Evolutionary conservation across 2,888 invertebrate species (phyloP), one percentile per base, ranked within the genome.

Genomic region (Parnassius glacialis): DNA sequence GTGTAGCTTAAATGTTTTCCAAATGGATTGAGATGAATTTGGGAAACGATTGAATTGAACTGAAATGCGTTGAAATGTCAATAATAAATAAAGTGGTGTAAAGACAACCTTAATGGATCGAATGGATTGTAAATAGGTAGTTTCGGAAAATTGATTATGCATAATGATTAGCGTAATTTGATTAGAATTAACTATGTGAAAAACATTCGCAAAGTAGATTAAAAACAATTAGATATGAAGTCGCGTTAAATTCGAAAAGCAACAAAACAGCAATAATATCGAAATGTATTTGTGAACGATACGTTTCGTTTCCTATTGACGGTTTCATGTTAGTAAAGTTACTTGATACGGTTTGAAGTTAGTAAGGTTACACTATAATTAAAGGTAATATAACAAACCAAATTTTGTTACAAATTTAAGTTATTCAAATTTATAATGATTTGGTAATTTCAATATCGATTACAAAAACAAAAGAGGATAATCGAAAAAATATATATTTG

Each of bases 1-100:
- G 56, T 45, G 43, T 59, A 50, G 60, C 60, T 61, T 57, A 47
- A 51, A 45, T 52, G 41, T 48, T 56, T 56, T 44, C 55, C 55
- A 45, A 51, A 25, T 43, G 44, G 45, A 12, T 12, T 34, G 16
- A n/a, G 20, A 25, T 44, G 1, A 48, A 48, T 9, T 48, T n/a
- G 48, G 47, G 20, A 48, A 48, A 9, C 13, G 48, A 48, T 13
- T 48, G 13, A 48, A 48, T 13, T 48, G 48, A 10, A 10, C 3
- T 3, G 52, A 12, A 13, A 42, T 42, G 53, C 42, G 41, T 16
- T 42, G 53, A 53, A 53, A 43, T 53, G 16, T 10, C 52, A 10
- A 53, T n/a, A 10, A 2, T 13, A 16, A 25, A 52, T 34, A 12
- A 20, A 43, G n/a, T 10, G 13, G 16, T 34, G 34, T 34, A 34